Evolutionary conservation across 2,797 vertebrate species (phyloP).

Genomic region (Pangasius larnaudii): DNA sequence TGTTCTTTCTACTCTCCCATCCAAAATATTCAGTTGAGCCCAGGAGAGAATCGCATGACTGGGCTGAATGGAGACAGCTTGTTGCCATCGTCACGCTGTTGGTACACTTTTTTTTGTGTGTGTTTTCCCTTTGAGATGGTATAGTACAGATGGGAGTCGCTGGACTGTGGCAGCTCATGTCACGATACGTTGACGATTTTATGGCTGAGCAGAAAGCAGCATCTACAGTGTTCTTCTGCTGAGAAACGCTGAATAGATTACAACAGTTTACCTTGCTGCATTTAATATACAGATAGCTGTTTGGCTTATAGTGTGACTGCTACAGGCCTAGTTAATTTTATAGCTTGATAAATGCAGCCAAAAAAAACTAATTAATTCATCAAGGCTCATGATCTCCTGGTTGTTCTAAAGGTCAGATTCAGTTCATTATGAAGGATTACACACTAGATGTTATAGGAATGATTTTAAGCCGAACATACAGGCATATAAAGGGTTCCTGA

Average conservation of each 20-base stretch:
- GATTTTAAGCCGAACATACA: neutral
- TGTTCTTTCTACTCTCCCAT: constrained; percentile 56
- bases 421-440: constrained; percentile 27
- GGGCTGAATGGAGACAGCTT: constrained; percentile 62
- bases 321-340: constrained; percentile 19
- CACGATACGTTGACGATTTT: constrained; percentile 64
- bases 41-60: constrained; percentile 59
- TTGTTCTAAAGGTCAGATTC: constrained; percentile 54
- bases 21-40: constrained; percentile 63
- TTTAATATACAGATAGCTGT: constrained; percentile 53
- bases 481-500: neutral
- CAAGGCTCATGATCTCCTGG: constrained; percentile 42
- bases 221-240: constrained; percentile 67
- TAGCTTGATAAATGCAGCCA: neutral
- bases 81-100: constrained; percentile 60
- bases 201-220: constrained; percentile 74
- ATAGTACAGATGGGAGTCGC: constrained; percentile 77
- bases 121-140: constrained; percentile 70
- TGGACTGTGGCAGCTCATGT: constrained; percentile 75
- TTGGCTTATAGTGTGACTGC: constrained; percentile 55
- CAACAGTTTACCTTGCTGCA: constrained; percentile 35
- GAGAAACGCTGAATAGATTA: constrained; percentile 39
- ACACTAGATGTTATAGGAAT: neutral
- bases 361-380: constrained; percentile 29
- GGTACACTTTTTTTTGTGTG: constrained; percentile 54